A percentile compares a stretch with the other conserved stretches of the same genome.
These are phyloP conservation scores for Megathymus violae DNA, from an alignment of 1,140 invertebrate species.

Conservation along the genomic window DNA sequence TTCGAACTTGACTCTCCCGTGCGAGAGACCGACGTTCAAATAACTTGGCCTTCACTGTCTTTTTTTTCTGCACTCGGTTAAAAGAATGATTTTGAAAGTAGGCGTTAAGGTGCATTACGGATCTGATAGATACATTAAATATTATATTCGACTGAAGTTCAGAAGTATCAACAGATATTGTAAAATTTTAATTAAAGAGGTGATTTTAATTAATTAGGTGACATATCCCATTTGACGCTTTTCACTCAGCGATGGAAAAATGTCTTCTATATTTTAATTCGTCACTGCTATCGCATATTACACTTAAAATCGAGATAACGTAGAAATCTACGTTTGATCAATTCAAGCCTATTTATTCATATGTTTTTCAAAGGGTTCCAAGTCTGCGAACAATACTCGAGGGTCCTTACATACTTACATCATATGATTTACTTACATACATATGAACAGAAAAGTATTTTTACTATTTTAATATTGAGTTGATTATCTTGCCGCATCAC, in stretches of 20 bases:
- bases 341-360: not conserved
- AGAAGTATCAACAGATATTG: too few species aligned
- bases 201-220: not conserved
- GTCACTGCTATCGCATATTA: conserved; percentile 11
- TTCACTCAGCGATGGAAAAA: conserved; percentile 19
- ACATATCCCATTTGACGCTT: conserved; percentile 25
- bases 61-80: too few species aligned
- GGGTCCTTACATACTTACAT: too few species aligned
- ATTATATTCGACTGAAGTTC: too few species aligned
- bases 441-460: conserved; percentile 14
- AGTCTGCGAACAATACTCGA: conserved; percentile 11
- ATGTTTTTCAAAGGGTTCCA: conserved; percentile 8
- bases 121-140: too few species aligned
- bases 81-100: too few species aligned
- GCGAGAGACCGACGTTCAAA: too few species aligned
- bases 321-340: conserved; percentile 25
- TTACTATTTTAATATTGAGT: not conserved
- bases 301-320: conserved; percentile 22
- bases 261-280: conserved; percentile 21
- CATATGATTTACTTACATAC: too few species aligned
- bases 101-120: too few species aligned
- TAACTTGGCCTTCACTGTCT: too few species aligned
- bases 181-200: not conserved
- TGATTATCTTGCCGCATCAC: too few species aligned
- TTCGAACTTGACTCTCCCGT: too few species aligned